Conservation (phyloP, 2,113 vertebrate species). For the Hoplias malabaricus region DNA sequence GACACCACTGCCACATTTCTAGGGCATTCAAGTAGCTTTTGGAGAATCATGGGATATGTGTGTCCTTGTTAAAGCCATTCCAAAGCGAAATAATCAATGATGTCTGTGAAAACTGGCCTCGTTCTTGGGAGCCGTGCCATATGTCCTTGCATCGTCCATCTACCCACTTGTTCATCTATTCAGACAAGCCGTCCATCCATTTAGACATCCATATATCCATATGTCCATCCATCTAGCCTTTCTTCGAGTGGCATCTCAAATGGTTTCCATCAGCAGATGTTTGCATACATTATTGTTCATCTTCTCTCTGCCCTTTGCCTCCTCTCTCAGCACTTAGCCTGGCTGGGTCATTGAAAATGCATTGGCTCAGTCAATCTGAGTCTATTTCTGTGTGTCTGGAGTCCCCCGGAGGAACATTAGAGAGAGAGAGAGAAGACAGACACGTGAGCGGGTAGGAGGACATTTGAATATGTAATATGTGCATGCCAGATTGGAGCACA, state of each 20-base stretch:
- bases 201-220: not conserved
- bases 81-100: too few species aligned
- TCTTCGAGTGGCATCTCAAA: not conserved
- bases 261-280: not conserved
- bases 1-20: too few species aligned
- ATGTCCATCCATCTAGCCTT: not conserved
- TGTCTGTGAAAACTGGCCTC: too few species aligned
- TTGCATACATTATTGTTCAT: constrained; percentile 4
- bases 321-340: constrained; percentile 11
- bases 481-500: not conserved
- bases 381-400: constrained; percentile 21
- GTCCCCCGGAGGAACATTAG: constrained; percentile 18
- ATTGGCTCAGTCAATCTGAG: constrained; percentile 23
- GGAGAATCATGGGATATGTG: too few species aligned
- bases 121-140: not conserved
- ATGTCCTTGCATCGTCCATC: not conserved
- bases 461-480: constrained; percentile 21
- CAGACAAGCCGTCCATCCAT: not conserved
- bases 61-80: too few species aligned
- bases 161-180: not conserved
- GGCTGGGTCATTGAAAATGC: constrained; percentile 37
- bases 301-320: not conserved
- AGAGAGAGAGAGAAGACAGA: constrained; percentile 16
- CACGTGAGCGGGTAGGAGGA: constrained; percentile 1
- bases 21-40: too few species aligned